Percentiles rank a stretch among this genome's conserved stretches.
Evolutionary conservation across 2,888 invertebrate species (phyloP).

Genomic region (Oscheius onirici): DNA sequence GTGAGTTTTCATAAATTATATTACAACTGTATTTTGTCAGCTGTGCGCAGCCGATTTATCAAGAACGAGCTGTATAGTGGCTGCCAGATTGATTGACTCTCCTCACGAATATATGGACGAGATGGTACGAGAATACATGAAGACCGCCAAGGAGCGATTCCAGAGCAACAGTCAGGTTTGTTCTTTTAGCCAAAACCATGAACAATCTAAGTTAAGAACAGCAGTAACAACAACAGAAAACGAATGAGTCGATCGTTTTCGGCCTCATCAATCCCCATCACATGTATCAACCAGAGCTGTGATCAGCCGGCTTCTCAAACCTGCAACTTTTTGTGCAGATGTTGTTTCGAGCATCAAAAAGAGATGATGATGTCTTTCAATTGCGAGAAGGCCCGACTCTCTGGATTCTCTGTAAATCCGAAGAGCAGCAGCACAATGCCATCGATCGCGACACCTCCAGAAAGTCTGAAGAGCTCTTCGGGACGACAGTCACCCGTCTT

Average conservation of each 20-base stretch:
- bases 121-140: constrained; percentile 66
- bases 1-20: constrained; percentile 10
- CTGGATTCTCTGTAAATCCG: constrained; percentile 20
- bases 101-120: constrained; percentile 67
- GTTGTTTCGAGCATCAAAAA: constrained; percentile 67
- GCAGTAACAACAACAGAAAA: constrained; percentile 46
- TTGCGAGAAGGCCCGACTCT: constrained; percentile 34
- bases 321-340: constrained; percentile 69
- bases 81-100: constrained; percentile 60
- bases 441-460: constrained; percentile 20
- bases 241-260: constrained; percentile 67
- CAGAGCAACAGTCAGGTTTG: constrained; percentile 30
- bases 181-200: no score
- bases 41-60: constrained; percentile 58
- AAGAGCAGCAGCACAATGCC: constrained; percentile 41
- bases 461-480: constrained; percentile 6
- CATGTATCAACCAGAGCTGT: constrained; percentile 7
- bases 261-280: constrained; percentile 62
- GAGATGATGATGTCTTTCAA: constrained; percentile 51
- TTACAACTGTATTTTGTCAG: no score
- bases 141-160: constrained; percentile 49
- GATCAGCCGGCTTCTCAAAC: constrained; percentile 63
- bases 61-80: constrained; percentile 60
- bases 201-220: not conserved
- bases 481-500: not conserved